phyloP scores from a whole-genome alignment of 2,888 invertebrate species.

The Acrocera orbiculus region DNA sequence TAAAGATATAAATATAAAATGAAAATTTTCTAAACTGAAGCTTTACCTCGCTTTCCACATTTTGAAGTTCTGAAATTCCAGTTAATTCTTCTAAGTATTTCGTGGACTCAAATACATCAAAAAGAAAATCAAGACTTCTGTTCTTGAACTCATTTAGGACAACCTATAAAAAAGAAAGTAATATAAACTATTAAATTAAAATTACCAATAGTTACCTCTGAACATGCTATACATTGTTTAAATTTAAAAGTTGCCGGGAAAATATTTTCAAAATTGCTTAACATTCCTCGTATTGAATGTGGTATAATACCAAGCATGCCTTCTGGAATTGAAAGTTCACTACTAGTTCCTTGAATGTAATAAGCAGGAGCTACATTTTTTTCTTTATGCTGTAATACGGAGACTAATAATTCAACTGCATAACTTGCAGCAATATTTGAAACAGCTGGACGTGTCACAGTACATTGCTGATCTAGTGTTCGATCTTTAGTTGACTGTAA shows the following conservation, averaged over 20 bases:
- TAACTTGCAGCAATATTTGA: conserved; percentile 79
- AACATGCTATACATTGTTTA: conserved; percentile 86
- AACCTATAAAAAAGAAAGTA: conserved; percentile 15
- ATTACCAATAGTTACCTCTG: conserved; percentile 30
- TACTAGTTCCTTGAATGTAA: conserved; percentile 22
- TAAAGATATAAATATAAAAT: too few relatives aligned
- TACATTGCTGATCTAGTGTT: conserved; percentile 95
- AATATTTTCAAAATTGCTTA: conserved; percentile 65
- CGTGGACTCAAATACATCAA: conserved; percentile 63
- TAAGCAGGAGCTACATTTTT: conserved; percentile 48
- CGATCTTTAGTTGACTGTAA: conserved; percentile 72
- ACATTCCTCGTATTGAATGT: conserved; percentile 84
- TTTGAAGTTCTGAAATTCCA: conserved; percentile 49
- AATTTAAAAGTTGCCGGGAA: conserved; percentile 74
- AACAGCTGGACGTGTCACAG: conserved; percentile 87
- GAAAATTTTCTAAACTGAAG: too few relatives aligned
- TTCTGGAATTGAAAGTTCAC: conserved; percentile 29
- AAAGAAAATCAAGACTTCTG: conserved; percentile 51
- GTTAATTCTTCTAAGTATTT: conserved; percentile 72
- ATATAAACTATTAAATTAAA: conserved; percentile 1
- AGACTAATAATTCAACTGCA: conserved; percentile 78
- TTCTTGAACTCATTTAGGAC: conserved; percentile 34
- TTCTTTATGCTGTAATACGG: conserved; percentile 67
- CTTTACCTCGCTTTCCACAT: conserved; percentile 41
- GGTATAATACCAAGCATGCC: conserved; percentile 70